Evolutionary conservation across 2,113 vertebrate genomes (phyloP).

Genomic region (Embiotoca jacksoni): DNA sequence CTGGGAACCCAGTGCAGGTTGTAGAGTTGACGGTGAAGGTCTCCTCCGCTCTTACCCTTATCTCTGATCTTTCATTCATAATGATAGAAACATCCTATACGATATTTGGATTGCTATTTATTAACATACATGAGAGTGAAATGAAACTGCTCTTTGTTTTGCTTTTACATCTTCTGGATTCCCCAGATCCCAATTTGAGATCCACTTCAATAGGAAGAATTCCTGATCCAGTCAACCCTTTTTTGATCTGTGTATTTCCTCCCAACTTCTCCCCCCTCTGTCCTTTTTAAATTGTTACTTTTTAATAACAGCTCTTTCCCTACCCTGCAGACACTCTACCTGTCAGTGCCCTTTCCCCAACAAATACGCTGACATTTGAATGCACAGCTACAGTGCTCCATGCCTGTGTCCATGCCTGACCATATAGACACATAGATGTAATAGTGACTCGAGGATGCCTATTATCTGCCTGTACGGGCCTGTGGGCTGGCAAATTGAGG

Average conservation of each 20-base stretch:
- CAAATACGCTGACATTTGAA: constrained; percentile 60
- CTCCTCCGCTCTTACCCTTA: too few relatives aligned
- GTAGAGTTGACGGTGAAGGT: too few relatives aligned
- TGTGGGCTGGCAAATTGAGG: constrained; percentile 51
- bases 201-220: not conserved
- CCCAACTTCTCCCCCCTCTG: not conserved
- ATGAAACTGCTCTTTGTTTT: too few relatives aligned
- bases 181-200: not conserved
- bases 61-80: too few relatives aligned
- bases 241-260: not conserved
- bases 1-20: too few relatives aligned
- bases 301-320: constrained; percentile 16
- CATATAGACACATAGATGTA: constrained; percentile 29
- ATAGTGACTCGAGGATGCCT: constrained; percentile 50
- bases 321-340: not conserved
- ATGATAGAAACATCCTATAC: too few relatives aligned
- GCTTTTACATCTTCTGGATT: too few relatives aligned
- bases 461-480: constrained; percentile 52
- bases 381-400: constrained; percentile 26
- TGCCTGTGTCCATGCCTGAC: constrained; percentile 1
- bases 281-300: not conserved
- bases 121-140: too few relatives aligned
- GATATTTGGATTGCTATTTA: too few relatives aligned
- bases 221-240: not conserved
- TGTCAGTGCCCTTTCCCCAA: constrained; percentile 32